A percentile compares a stretch with the other conserved stretches of the same genome.
phyloP scores from a whole-genome alignment of 1,140 invertebrate species.

The Diachasma alloeum region DNA sequence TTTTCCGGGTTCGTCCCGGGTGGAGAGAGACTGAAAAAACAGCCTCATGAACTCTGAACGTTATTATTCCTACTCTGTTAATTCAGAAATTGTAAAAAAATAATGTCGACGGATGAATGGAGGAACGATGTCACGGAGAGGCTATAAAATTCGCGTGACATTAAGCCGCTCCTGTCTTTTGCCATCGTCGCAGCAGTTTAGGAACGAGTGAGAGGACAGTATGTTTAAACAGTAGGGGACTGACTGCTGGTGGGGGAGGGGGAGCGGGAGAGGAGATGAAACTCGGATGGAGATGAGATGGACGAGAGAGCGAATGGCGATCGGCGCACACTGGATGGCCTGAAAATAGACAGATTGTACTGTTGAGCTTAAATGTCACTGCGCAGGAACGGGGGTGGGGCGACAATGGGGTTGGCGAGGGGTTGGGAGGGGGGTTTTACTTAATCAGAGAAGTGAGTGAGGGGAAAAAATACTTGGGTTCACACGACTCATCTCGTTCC shows the following conservation, averaged over 20 bases:
- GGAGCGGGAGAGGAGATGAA: not conserved
- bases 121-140: constrained; percentile 13
- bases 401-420: not conserved
- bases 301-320: constrained; percentile 24
- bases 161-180: constrained; percentile 33
- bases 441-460: constrained; percentile 40
- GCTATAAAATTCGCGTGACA: constrained; percentile 40
- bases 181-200: constrained; percentile 2
- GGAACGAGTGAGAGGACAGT: constrained; percentile 12
- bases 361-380: constrained; percentile 50
- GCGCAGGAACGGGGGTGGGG: not conserved
- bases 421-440: constrained; percentile 38
- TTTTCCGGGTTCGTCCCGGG: not conserved
- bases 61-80: not conserved
- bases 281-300: constrained; percentile 20
- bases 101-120: not conserved
- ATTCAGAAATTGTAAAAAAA: not conserved
- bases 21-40: too few relatives aligned
- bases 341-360: constrained; percentile 45
- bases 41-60: too few relatives aligned
- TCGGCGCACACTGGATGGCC: constrained; percentile 35
- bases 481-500: constrained; percentile 50
- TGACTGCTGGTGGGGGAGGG: not conserved
- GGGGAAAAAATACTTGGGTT: constrained; percentile 37
- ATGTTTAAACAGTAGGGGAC: not conserved